Conservation (phyloP, 1,140 invertebrate species). For the Drosophila tani region DNA sequence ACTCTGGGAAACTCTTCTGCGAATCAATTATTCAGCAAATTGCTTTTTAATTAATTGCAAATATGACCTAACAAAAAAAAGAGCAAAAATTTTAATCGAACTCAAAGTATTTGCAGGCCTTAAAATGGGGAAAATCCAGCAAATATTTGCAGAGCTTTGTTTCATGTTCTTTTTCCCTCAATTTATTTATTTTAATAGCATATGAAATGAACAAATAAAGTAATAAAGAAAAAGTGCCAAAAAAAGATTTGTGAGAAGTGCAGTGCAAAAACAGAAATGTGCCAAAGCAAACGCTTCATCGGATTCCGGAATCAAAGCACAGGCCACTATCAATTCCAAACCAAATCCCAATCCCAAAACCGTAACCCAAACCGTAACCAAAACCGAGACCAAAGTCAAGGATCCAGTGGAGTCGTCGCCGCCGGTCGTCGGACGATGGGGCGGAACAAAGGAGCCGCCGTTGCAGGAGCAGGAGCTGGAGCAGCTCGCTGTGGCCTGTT, state of each 20-base stretch:
- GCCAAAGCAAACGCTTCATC: constrained; percentile 31
- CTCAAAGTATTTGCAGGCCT: constrained; percentile 24
- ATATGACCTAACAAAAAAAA: constrained; percentile 50
- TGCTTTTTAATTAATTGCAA: constrained; percentile 59
- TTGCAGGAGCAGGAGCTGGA: constrained; percentile 12
- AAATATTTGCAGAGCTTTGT: constrained; percentile 16
- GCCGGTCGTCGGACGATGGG: constrained; percentile 51
- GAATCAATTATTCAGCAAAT: constrained; percentile 43
- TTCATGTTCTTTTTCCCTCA: constrained; percentile 9
- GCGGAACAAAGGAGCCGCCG: constrained; percentile 61
- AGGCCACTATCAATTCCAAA: constrained; percentile 20
- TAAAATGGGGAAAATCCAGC: neutral
- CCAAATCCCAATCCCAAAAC: constrained; percentile 16
- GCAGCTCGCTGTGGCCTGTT: constrained; percentile 47
- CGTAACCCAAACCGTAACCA: constrained; percentile 17
- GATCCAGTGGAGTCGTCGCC: constrained; percentile 56
- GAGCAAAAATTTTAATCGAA: constrained; percentile 23
- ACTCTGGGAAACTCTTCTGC: neutral
- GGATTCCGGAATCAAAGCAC: constrained; percentile 33
- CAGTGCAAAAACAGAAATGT: constrained; percentile 42
- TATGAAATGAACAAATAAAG: constrained; percentile 33
- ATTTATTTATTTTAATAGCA: constrained; percentile 3
- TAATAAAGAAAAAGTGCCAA: neutral
- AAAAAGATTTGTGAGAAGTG: constrained; percentile 43
- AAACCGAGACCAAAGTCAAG: constrained; percentile 42